Conservation (phyloP, 2,797 vertebrate genomes). For the Forpus xanthops region DNA sequence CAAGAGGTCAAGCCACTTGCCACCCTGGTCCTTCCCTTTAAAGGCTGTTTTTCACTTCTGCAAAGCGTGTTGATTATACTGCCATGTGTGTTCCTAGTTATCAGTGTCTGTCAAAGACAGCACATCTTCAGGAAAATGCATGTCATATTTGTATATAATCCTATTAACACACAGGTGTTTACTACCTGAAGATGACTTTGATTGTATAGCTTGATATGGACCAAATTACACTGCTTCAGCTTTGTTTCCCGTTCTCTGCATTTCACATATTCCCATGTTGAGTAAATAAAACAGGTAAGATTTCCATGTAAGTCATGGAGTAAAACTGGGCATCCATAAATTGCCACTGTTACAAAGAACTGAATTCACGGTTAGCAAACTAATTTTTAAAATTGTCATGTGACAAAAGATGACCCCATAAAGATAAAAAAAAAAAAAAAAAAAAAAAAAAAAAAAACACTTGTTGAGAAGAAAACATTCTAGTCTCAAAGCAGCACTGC, state of each 20-base stretch:
- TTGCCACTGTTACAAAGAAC: not conserved
- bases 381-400: not conserved
- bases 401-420: not conserved
- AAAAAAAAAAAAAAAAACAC: constrained; percentile 2
- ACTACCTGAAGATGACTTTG: not conserved
- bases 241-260: not conserved
- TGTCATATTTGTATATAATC: not conserved
- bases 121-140: not conserved
- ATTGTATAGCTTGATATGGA: not conserved
- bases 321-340: not conserved
- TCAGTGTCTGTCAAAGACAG: not conserved
- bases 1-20: not conserved
- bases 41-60: not conserved
- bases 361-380: not conserved
- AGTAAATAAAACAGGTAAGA: not conserved
- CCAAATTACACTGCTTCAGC: not conserved
- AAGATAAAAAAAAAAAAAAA: constrained; percentile 1
- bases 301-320: not conserved
- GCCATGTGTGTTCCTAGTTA: not conserved
- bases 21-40: not conserved
- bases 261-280: not conserved
- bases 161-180: not conserved
- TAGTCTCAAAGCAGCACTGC: not conserved
- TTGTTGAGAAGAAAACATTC: not conserved
- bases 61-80: not conserved